A percentile compares a stretch with the other conserved stretches of the same genome.
These are phyloP conservation scores for Microtus oregoni DNA, from an alignment of 2,113 vertebrate species.

Conservation along the genomic window DNA sequence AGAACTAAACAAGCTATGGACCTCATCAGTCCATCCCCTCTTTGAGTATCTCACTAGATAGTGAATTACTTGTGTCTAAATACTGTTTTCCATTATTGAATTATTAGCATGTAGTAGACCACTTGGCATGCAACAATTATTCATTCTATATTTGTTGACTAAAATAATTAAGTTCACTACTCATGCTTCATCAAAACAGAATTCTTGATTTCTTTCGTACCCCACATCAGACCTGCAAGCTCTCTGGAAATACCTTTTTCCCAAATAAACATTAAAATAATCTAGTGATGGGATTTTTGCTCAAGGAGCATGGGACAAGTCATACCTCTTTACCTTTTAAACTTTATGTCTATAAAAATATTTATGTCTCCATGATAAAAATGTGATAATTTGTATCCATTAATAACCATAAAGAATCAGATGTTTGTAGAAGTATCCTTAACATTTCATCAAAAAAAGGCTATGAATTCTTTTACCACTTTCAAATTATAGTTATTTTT, in stretches of 20 bases:
- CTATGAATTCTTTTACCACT: not conserved
- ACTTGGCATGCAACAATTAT: not conserved
- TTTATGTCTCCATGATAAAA: not conserved
- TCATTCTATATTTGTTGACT: not conserved
- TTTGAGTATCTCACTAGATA: not conserved
- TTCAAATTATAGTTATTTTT: constrained; percentile 1
- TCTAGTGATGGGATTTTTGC: not conserved
- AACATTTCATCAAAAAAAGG: not conserved
- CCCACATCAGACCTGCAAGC: not conserved
- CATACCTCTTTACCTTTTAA: not conserved
- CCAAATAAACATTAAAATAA: not conserved
- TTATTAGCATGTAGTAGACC: not conserved
- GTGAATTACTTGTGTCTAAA: not conserved
- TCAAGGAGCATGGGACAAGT: not conserved
- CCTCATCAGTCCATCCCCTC: not conserved
- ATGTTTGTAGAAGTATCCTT: not conserved
- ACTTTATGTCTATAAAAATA: not conserved
- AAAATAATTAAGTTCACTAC: constrained; percentile 44
- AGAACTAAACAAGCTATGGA: not conserved
- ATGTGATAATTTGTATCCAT: not conserved
- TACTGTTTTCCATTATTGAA: not conserved
- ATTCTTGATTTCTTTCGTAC: not conserved
- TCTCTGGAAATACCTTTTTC: not conserved
- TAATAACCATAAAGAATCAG: not conserved
- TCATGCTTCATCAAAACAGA: not conserved